A percentile compares a stretch with the other conserved stretches of the same genome.
Conservation (phyloP, 1,140 invertebrate species). For the Hetaerina americana region DNA sequence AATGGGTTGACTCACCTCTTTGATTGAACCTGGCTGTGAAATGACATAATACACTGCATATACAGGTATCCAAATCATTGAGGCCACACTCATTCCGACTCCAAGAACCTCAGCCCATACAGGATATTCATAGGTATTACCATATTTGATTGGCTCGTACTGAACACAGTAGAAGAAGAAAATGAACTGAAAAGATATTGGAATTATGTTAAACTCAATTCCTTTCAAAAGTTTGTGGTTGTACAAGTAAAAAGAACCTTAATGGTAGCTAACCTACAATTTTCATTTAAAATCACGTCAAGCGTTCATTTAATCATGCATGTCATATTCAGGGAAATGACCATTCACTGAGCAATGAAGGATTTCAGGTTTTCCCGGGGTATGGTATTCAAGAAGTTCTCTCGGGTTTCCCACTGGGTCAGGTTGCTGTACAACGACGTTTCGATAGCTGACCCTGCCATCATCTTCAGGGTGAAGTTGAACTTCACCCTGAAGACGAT, state of each 20-base stretch:
- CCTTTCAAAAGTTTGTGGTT: not conserved
- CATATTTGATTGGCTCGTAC: constrained; percentile 37
- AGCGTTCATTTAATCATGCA: constrained; percentile 6
- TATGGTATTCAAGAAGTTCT: too few relatives aligned
- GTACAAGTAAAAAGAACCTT: not conserved
- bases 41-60: constrained; percentile 30
- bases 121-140: constrained; percentile 38
- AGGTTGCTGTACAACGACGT: too few relatives aligned
- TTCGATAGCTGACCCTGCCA: too few relatives aligned
- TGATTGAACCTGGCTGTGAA: constrained; percentile 21
- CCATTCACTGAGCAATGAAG: too few relatives aligned
- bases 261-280: not conserved
- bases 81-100: constrained; percentile 40
- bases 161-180: constrained; percentile 40
- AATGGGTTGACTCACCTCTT: constrained; percentile 25
- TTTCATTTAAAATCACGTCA: constrained; percentile 2
- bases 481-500: too few relatives aligned
- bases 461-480: too few relatives aligned
- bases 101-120: constrained; percentile 44
- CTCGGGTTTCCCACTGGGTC: too few relatives aligned
- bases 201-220: not conserved
- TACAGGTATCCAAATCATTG: constrained; percentile 41
- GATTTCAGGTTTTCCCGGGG: too few relatives aligned
- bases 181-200: constrained; percentile 31
- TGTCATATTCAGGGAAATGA: too few relatives aligned